These are phyloP conservation scores for Apteryx owenii DNA, from an alignment of 2,113 vertebrate genomes.

Conservation along the genomic window DNA sequence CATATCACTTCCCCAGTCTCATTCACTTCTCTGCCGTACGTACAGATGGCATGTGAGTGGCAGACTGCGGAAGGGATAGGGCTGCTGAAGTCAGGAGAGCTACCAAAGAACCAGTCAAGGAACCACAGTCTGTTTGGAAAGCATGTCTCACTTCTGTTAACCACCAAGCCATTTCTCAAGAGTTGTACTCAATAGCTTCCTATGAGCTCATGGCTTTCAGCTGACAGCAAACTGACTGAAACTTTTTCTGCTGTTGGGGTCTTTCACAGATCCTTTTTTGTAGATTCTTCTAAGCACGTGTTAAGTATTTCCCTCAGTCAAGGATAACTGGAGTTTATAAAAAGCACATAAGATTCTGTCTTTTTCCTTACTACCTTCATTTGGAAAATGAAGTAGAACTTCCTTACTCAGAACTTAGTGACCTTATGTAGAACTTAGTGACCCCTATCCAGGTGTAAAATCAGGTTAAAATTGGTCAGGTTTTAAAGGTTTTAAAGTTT, in stretches of 20 bases:
- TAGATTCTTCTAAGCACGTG: not conserved
- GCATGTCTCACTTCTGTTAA: not conserved
- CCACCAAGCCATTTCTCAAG: not conserved
- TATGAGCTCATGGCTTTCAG: not conserved
- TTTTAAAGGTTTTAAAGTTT: not conserved
- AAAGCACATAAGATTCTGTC: not conserved
- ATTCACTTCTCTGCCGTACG: not conserved
- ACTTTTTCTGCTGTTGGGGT: not conserved
- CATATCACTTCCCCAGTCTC: not conserved
- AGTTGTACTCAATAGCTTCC: not conserved
- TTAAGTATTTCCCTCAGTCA: not conserved
- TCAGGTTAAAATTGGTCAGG: not conserved
- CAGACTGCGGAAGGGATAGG: not conserved
- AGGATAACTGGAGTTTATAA: not conserved
- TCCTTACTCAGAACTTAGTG: not conserved
- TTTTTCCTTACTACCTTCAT: not conserved
- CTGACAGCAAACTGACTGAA: not conserved
- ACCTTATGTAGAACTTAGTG: not conserved
- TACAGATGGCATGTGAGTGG: rapidly evolving
- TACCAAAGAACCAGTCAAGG: not conserved
- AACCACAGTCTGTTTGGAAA: not conserved
- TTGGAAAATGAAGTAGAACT: not conserved
- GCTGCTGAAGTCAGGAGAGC: not conserved
- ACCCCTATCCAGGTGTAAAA: not conserved
- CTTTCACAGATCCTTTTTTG: not conserved